Conservation (phyloP, 37 sponge, comb jelly and placozoan genomes). For the Ephydatia muelleri region DNA sequence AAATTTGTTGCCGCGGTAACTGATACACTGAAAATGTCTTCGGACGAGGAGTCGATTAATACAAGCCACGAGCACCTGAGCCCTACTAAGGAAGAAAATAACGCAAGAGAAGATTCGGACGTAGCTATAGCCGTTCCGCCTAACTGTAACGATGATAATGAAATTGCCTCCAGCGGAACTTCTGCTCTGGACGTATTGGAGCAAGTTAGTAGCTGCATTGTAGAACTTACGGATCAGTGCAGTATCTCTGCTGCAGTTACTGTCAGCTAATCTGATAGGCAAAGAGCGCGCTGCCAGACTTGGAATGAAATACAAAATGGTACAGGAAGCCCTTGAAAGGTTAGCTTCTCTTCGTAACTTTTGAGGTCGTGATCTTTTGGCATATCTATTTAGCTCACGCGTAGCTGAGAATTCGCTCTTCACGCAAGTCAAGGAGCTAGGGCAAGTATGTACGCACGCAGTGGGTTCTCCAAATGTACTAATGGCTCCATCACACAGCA, state of each 20-base stretch:
- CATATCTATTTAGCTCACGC: slow-evolving; percentile 41
- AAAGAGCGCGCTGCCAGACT: slow-evolving; percentile 70
- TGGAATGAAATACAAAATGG: slow-evolving; percentile 54
- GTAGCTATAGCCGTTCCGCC: neutral
- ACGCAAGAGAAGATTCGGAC: neutral
- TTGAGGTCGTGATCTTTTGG: no score
- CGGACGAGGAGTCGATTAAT: neutral
- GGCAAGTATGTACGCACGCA: slow-evolving; percentile 30
- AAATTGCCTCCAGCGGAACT: slow-evolving; percentile 38
- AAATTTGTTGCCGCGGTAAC: neutral
- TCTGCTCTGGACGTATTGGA: slow-evolving; percentile 43
- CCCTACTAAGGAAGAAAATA: neutral
- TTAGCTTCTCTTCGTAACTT: slow-evolving; percentile 8
- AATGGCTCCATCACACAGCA: slow-evolving; percentile 4
- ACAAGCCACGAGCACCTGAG: neutral
- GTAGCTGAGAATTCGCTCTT: slow-evolving; percentile 56
- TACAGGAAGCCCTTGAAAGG: slow-evolving; percentile 65
- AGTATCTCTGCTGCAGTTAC: slow-evolving; percentile 41
- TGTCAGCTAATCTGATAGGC: slow-evolving; percentile 43
- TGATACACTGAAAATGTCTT: neutral
- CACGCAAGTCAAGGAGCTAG: slow-evolving; percentile 42
- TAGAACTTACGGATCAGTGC: neutral
- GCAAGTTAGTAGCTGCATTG: slow-evolving; percentile 17
- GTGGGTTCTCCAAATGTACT: neutral
- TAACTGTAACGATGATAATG: neutral